phyloP scores from a whole-genome alignment of 2,888 invertebrate genomes.

The Polydrusus cervinus region DNA sequence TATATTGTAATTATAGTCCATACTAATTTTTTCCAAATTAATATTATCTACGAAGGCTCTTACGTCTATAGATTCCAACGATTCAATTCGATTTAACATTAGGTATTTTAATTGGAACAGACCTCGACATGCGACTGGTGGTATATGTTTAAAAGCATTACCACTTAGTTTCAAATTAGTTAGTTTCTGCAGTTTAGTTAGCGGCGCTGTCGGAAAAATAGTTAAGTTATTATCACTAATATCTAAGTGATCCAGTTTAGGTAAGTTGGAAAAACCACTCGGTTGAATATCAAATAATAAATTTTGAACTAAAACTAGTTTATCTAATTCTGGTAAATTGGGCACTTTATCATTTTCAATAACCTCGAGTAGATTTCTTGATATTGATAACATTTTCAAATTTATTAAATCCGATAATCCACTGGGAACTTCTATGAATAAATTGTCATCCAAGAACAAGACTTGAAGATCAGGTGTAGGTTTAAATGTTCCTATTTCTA shows the following conservation, averaged over 20 bases:
- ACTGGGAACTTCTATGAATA: conserved; percentile 84
- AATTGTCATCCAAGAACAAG: conserved; percentile 85
- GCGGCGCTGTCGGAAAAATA: conserved; percentile 82
- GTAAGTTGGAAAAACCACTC: conserved; percentile 83
- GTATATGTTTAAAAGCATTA: conserved; percentile 83
- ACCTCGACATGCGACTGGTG: conserved; percentile 87
- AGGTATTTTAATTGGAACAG: conserved; percentile 86
- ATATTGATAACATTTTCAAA: conserved; percentile 83
- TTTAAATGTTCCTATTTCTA: conserved; percentile 82
- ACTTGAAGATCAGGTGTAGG: conserved; percentile 81
- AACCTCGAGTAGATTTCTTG: conserved; percentile 85
- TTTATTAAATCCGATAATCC: conserved; percentile 77
- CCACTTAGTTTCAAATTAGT: conserved; percentile 85
- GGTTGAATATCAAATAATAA: conserved; percentile 82
- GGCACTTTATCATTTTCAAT: conserved; percentile 84
- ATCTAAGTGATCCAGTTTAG: conserved; percentile 82
- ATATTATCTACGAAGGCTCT: conserved; percentile 90
- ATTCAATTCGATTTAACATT: conserved; percentile 81
- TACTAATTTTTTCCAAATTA: conserved; percentile 83
- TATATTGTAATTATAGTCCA: conserved; percentile 86
- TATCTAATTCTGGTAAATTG: conserved; percentile 80
- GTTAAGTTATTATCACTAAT: conserved; percentile 89
- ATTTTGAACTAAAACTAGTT: conserved; percentile 84
- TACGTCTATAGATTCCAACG: conserved; percentile 81
- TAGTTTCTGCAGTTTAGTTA: conserved; percentile 85